Conservation (phyloP, 2,113 vertebrate genomes). For the Rousettus leschenaultii region DNA sequence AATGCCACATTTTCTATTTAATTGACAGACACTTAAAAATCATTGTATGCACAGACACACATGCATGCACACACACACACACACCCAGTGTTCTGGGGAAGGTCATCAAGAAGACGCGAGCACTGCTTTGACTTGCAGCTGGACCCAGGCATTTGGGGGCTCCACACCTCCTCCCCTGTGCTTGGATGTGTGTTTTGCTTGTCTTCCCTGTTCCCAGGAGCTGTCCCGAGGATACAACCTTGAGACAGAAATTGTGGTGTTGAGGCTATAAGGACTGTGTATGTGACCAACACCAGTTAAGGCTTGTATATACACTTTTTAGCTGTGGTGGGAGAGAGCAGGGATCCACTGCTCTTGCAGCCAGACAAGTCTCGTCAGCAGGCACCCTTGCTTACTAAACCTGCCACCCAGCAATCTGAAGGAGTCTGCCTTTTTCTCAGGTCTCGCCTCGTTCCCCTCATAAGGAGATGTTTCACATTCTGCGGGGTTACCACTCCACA, state of each 20-base stretch:
- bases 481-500: neutral
- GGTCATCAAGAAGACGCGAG: too few relatives aligned
- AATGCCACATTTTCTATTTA: neutral
- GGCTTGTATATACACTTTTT: neutral
- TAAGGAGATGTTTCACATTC: neutral
- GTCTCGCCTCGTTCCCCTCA: neutral
- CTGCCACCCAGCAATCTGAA: neutral
- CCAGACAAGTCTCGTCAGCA: neutral
- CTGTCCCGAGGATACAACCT: neutral
- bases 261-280: neutral
- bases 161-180: neutral
- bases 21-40: neutral
- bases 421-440: too few relatives aligned
- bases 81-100: neutral
- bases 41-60: neutral
- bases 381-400: neutral
- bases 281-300: neutral
- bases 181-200: neutral
- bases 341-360: neutral
- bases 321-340: neutral
- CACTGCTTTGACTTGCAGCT: neutral
- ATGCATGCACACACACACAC: rapidly evolving
- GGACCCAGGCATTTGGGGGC: neutral
- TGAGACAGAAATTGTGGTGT: neutral
- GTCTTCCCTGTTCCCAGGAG: neutral